Evolutionary conservation across 2,797 vertebrate genomes (phyloP), one percentile per base, ranked within the genome.

Genomic region (Pseudochaenichthys georgianus): DNA sequence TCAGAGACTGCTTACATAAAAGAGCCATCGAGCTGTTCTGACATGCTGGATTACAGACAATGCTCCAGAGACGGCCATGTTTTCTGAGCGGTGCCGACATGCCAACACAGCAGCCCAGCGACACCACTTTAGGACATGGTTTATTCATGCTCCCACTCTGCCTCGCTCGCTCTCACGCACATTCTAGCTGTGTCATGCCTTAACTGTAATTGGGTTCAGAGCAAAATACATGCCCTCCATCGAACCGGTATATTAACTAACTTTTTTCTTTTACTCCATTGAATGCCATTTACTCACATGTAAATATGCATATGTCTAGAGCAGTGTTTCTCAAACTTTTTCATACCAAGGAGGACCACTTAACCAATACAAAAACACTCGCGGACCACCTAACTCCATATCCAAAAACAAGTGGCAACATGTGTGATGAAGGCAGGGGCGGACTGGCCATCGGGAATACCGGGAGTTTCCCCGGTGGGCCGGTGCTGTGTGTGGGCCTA

Each of bases 61-160:
- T 84, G 71, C 89, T 83, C 88, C 41, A 58, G 88, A 90, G 91
- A 92, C 65, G 16, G 79, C 73, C 83, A 75, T 88, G 92, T 89
- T 92, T 88, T 87, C 81, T 76, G 82, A 83, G 79, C 69, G 3
- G 52, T 83, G 90, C 76, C 58, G 84, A 88, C 87, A 83, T 86
- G 81, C 84, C 86, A 90, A 92, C 91, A 90, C 85, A 85, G 85
- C 77, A 88, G 84, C 86, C 87, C 84, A 83, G 86, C 84, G 88
- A 93, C 90, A 91, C 89, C 85, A 91, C 91, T 91, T 91, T 84
- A 86, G 58, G 78, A 74, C 83, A 93, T 94, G 90, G 71, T 91
- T 94, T 93, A 94, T 94, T 94, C 77, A 93, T 92, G 76, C 72
- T 62, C 42, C 17, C 23, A 13, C 77, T 71, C 82, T 68, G 43